These are phyloP conservation scores for Cherax quadricarinatus DNA, from an alignment of 1,140 invertebrate genomes.

Conservation along the genomic window DNA sequence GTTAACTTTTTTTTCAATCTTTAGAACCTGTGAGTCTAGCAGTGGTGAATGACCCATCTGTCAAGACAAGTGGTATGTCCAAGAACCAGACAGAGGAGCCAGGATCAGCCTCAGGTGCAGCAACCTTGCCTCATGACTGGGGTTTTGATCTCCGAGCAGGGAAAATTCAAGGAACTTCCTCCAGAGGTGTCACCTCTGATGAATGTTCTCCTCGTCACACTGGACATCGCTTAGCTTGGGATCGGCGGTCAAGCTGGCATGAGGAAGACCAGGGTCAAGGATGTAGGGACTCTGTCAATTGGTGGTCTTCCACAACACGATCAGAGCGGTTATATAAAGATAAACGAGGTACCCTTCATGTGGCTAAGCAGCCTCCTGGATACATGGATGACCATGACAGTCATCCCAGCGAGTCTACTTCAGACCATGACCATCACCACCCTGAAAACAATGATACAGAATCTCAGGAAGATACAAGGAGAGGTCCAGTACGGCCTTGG, in stretches of 20 bases:
- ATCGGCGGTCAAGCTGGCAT: conserved; percentile 22
- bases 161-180: neutral
- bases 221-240: neutral
- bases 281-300: neutral
- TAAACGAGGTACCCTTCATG: conserved; percentile 42
- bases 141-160: neutral
- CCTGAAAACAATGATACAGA: conserved; percentile 20
- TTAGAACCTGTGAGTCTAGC: neutral
- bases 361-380: conserved; percentile 62
- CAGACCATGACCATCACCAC: conserved; percentile 49
- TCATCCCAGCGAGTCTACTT: conserved; percentile 61
- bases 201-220: conserved; percentile 25
- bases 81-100: neutral
- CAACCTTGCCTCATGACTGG: neutral
- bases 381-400: conserved; percentile 60
- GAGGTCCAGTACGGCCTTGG: conserved; percentile 22
- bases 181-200: conserved; percentile 18
- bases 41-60: neutral
- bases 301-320: conserved; percentile 15
- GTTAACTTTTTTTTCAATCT: neutral
- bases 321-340: conserved; percentile 58
- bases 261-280: conserved; percentile 16
- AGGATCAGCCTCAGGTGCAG: neutral
- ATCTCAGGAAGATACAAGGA: conserved; percentile 15
- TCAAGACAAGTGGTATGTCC: neutral